Percentiles rank a stretch among this genome's conserved stretches.
These are phyloP conservation scores for Pentalonia nigronervosa DNA, from an alignment of 1,140 invertebrate species.

Conservation along the genomic window DNA sequence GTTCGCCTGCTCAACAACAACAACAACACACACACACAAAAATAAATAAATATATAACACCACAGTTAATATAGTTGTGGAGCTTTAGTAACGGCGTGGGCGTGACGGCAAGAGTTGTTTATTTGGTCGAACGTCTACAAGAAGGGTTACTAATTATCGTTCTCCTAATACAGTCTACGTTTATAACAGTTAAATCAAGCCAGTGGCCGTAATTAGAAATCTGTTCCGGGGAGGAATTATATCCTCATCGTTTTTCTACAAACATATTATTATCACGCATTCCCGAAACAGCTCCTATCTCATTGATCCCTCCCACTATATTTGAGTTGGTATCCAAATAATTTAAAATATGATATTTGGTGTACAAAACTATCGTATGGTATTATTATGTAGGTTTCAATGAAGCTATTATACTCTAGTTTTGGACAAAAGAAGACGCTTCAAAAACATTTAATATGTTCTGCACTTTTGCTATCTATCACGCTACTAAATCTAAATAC, in stretches of 20 bases:
- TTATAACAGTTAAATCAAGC: constrained; percentile 9
- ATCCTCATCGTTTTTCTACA: background rate
- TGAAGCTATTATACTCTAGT: background rate
- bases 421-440: background rate
- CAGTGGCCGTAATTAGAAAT: background rate
- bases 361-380: background rate
- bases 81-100: background rate
- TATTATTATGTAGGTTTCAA: background rate
- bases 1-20: constrained; percentile 66
- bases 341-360: background rate
- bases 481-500: no score
- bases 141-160: background rate
- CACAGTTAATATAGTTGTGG: background rate
- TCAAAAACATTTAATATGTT: background rate
- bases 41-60: background rate
- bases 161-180: background rate
- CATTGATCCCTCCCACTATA: background rate
- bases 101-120: background rate
- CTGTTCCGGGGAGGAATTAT: background rate
- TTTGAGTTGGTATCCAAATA: background rate
- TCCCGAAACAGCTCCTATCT: background rate
- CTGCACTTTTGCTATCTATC: no score
- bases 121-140: background rate
- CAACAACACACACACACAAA: background rate
- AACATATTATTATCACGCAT: background rate